Evolutionary conservation across 1,140 invertebrate genomes (phyloP), one percentile per base, ranked within the genome.

Genomic region (Drosophila sproati): DNA sequence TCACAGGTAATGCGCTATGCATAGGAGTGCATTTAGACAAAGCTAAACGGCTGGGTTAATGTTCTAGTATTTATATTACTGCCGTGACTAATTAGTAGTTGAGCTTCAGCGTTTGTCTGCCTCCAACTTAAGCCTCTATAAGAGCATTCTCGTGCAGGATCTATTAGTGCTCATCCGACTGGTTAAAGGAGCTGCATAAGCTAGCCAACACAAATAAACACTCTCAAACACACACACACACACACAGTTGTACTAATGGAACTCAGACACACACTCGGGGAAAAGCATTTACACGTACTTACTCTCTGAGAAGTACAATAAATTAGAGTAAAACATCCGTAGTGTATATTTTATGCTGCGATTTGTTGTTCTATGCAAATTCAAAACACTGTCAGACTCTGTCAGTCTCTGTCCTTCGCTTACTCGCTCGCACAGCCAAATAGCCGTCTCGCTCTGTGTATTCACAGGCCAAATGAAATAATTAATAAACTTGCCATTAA

Each of bases 401-500:
- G 39, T 41, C 54, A 20, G 20, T 20, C 47, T 41, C 37, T 43
- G 34, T 4, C 31, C 4, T 34, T 29, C 8, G n/a, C 6, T 32
- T 3, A 1, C 12, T 45, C n/a, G 12, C 62, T 45, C 62, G 4
- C 20, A n/a, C 31, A 7, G 4, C 4, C 3, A 20, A 20, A 20
- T 7, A 20, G 20, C 28, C n/a, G 37, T 45, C 37, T 64, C 48
- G n/a, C 8, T 6, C 51, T 47, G 8, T 66, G 43, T 6, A 43
- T 63, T 61, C 75, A 51, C 61, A 68, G 71, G 70, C 51, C 35
- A 79, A 79, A 64, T 50, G 75, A 83, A 79, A 79, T 83, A 83
- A 82, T 83, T 82, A 82, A 78, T 41, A 68, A 34, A 66, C 80
- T 68, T 56, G 29, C 61, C 61, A 57, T 83, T 79, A 79, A 76